Evolutionary conservation across 2,797 vertebrate genomes (phyloP), one percentile per base, ranked within the genome.

Genomic region (Galagoides demidoff): DNA sequence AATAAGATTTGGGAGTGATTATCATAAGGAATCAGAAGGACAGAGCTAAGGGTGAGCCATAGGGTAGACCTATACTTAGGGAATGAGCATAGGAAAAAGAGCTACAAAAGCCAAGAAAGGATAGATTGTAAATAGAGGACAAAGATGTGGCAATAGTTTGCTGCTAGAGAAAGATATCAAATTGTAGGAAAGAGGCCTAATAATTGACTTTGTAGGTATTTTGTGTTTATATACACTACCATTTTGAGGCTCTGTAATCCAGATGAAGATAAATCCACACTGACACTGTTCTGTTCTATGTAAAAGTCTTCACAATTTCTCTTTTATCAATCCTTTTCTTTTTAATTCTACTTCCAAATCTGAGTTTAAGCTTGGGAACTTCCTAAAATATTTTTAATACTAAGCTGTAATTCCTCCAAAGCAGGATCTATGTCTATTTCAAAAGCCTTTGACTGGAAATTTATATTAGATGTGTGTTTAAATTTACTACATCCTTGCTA

Each of bases 381-480:
- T 93, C 86, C 43, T 55, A 52, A 96, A 94, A 64, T 61, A 73
- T 57, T 94, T 95, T 90, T 85, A 70, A 55, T 61, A 37, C 22
- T 94, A 85, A 14, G 43, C 17, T 78, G 27, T 89, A 78, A 83
- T 78, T 81, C 59, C 63, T 95, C 49, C 73, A 81, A 68, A 52
- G 29, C 19, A 70, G 34, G 55, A 59, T 66, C n/a, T 89, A 29
- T 29, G 34, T 81, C 29, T 92, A 19, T 90, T 85, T 85, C 16
- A 87, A 70, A 71, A 87, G 16, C 14, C 49, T 59, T 86, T 70
- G 45, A 29, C 22, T 93, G 76, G 93, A 83, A 92, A 84, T 79
- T 95, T 81, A 85, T 31, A 82, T 77, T 27, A 43, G 76, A 76
- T 31, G 22, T 16, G 55, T 61, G 27, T 85, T 7, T 82, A 34